Evolutionary conservation across 1,140 invertebrate genomes (phyloP), one percentile per base, ranked within the genome.

Genomic region (Macrobrachium rosenbergii): DNA sequence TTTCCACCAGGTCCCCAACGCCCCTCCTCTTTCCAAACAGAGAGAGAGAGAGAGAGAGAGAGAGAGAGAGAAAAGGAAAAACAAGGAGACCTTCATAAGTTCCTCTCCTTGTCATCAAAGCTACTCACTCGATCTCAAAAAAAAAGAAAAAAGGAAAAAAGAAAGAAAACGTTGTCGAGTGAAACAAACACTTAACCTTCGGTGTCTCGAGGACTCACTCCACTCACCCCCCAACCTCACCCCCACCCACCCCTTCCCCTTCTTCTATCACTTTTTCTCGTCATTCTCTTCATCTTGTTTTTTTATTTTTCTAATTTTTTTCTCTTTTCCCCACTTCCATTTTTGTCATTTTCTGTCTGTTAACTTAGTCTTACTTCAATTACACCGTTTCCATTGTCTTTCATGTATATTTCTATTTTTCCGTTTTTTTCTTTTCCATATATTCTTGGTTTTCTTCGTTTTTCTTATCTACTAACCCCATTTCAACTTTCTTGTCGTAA

Each of bases 251-350:
- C 23, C 63, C 23, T 23, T 67, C 17, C 0, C 11, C 10, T 16
- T 67, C 63, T 52, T 75, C 73, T 76, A 16, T 76, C 76, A 58
- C 76, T 78, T 8, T 78, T 58, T 45, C 37, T 43, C n/a, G 2
- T 45, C 37, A 16, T 19, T 3, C 28, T 52, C 2, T 19, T 58
- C 76, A 60, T 16, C 52, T 16, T 28, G 12, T 73, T 23, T 75
- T 37, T 37, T 52, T 17, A 75, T 52, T 52, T 52, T 52, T 0
- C 0, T 52, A 2, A 2, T 12, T 52, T 52, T 52, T 12, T 52
- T 52, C 52, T 52, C 52, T 52, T 52, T 52, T 8, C 52, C 52
- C 52, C 7, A 52, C 52, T 2, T 12, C 12, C 52, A 10, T 52
- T 52, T 52, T 12, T 52, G 7, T 52, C 3, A 37, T 3, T 52